These are phyloP conservation scores for Daubentonia madagascariensis DNA, from an alignment of 2,113 vertebrate genomes.

Conservation along the genomic window DNA sequence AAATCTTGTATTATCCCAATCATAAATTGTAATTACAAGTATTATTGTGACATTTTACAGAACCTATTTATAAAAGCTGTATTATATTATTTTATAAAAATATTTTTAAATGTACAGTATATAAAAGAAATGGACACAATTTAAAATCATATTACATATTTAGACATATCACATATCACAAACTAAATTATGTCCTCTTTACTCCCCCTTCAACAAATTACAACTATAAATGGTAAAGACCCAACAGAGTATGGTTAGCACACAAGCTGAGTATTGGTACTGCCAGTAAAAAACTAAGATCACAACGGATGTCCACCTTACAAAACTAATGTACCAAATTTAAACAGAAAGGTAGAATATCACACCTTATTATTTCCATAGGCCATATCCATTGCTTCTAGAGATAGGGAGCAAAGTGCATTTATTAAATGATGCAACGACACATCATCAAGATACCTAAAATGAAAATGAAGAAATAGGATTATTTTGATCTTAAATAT, in stretches of 20 bases:
- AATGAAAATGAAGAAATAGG: slow-evolving; percentile 74
- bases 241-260: neutral
- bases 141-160: neutral
- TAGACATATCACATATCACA: neutral
- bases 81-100: neutral
- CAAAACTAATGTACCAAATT: slow-evolving; percentile 34
- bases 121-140: neutral
- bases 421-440: slow-evolving; percentile 99
- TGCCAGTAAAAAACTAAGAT: neutral
- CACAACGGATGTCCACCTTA: neutral
- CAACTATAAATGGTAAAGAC: neutral
- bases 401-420: slow-evolving; percentile 96
- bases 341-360: slow-evolving; percentile 46
- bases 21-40: slow-evolving; percentile 1
- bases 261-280: neutral
- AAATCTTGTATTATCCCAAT: neutral
- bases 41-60: neutral
- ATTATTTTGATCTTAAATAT: slow-evolving; percentile 69
- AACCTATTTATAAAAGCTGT: neutral
- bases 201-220: neutral
- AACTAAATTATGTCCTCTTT: neutral
- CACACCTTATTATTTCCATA: slow-evolving; percentile 98
- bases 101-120: neutral
- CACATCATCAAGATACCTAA: slow-evolving; percentile 98
- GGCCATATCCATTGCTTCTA: slow-evolving; percentile 99